Evolutionary conservation across 2,113 vertebrate genomes (phyloP).

Genomic region (Notarius lentiginosus): DNA sequence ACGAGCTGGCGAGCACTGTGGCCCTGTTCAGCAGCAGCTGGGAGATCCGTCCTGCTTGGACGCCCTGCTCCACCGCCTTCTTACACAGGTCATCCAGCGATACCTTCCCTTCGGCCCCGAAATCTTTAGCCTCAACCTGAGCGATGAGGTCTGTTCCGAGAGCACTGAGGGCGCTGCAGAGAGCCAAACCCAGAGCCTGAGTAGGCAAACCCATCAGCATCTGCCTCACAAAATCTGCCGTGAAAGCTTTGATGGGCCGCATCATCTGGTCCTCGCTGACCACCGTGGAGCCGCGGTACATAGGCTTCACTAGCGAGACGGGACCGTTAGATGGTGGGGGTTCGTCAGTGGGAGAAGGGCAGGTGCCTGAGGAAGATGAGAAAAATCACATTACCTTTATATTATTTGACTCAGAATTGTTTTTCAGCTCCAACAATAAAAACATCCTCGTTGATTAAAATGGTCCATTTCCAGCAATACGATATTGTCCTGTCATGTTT

Average conservation of each 20-base stretch:
- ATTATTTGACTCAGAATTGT: neutral
- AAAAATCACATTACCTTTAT: neutral
- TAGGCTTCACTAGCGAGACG: constrained; percentile 80
- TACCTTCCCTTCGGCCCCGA: constrained; percentile 93
- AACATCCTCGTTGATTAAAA: neutral
- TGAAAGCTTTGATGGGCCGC: constrained; percentile 94
- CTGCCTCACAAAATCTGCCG: constrained; percentile 93
- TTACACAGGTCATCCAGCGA: constrained; percentile 95
- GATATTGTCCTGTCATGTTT: constrained; percentile 18
- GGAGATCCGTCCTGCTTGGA: constrained; percentile 82
- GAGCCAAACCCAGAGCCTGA: constrained; percentile 86
- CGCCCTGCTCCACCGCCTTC: constrained; percentile 90
- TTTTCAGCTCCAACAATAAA: neutral
- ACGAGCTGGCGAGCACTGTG: constrained; percentile 90
- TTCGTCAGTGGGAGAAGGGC: constrained; percentile 73
- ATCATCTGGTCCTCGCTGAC: constrained; percentile 97
- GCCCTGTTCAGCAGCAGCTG: constrained; percentile 92
- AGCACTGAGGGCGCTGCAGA: constrained; percentile 92
- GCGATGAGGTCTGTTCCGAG: constrained; percentile 89
- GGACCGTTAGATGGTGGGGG: constrained; percentile 86
- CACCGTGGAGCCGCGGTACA: constrained; percentile 84
- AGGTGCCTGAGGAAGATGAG: constrained; percentile 57
- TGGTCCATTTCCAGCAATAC: neutral
- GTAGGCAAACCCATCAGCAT: constrained; percentile 95
- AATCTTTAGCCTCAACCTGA: constrained; percentile 95